Evolutionary conservation across 1,140 invertebrate genomes (phyloP).

Genomic region (Brachionus angularis): DNA sequence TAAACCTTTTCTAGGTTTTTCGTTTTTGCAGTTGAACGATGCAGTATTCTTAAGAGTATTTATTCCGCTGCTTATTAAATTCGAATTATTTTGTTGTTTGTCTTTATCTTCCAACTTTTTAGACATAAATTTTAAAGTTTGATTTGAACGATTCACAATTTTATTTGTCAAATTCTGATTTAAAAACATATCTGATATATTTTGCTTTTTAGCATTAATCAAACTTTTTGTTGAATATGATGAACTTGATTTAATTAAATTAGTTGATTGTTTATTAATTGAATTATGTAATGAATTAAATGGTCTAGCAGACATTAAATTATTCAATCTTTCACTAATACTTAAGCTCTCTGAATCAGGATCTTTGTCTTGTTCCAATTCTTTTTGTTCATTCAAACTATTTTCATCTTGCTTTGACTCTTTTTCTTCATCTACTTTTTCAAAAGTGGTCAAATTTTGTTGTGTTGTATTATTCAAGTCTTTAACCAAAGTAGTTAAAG

Average conservation of each 20-base stretch:
- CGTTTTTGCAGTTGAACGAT: not conserved
- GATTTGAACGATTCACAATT: not conserved
- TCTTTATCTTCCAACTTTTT: too few species aligned
- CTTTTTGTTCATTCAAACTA: too few species aligned
- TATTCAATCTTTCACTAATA: not conserved
- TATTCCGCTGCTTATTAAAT: not conserved
- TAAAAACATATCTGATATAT: too few species aligned
- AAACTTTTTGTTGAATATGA: too few species aligned
- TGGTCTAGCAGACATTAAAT: not conserved
- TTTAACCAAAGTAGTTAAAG: too few species aligned
- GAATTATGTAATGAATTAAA: slow-evolving; percentile 2
- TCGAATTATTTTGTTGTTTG: not conserved
- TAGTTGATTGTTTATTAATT: slow-evolving; percentile 1
- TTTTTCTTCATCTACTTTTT: too few species aligned
- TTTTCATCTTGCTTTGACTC: too few species aligned
- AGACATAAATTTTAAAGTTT: not conserved
- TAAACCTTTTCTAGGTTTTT: slow-evolving; percentile 16
- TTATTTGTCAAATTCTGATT: not conserved
- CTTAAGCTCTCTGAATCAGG: not conserved
- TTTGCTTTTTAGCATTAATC: slow-evolving; percentile 12
- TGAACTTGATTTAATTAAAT: slow-evolving; percentile 13
- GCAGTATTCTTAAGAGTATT: not conserved
- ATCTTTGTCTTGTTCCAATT: not conserved
- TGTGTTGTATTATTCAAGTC: too few species aligned
- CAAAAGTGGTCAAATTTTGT: too few species aligned